phyloP scores from a whole-genome alignment of 2,888 invertebrate species.

The Tenthredo mesomela region DNA sequence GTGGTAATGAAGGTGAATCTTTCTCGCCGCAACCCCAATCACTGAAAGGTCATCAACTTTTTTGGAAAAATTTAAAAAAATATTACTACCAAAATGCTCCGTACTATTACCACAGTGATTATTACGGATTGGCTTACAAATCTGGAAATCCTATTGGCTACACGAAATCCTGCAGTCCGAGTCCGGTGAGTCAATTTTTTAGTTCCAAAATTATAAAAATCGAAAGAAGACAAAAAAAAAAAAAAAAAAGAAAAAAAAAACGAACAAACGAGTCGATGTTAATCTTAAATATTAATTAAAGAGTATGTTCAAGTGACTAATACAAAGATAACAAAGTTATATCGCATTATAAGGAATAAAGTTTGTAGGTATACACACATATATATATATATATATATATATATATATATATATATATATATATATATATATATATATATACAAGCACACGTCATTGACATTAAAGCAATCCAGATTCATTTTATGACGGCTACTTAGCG shows the following conservation, averaged over 20 bases:
- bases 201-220: background rate
- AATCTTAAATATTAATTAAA: background rate
- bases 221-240: background rate
- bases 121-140: background rate
- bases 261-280: background rate
- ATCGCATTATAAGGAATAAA: background rate
- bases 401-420: background rate
- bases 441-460: background rate
- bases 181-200: conserved; percentile 23
- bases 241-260: background rate
- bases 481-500: conserved; percentile 41
- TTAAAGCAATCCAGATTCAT: conserved; percentile 42
- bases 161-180: conserved; percentile 17
- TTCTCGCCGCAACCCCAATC: background rate
- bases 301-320: background rate
- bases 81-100: conserved; percentile 11
- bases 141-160: background rate
- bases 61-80: conserved; percentile 16
- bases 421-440: background rate
- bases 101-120: background rate
- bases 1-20: conserved; percentile 25
- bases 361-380: background rate
- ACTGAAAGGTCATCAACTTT: background rate
- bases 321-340: background rate
- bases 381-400: background rate